Evolutionary conservation across 2,888 invertebrate species (phyloP), one percentile per base, ranked within the genome.

Genomic region (Hyles lineata): DNA sequence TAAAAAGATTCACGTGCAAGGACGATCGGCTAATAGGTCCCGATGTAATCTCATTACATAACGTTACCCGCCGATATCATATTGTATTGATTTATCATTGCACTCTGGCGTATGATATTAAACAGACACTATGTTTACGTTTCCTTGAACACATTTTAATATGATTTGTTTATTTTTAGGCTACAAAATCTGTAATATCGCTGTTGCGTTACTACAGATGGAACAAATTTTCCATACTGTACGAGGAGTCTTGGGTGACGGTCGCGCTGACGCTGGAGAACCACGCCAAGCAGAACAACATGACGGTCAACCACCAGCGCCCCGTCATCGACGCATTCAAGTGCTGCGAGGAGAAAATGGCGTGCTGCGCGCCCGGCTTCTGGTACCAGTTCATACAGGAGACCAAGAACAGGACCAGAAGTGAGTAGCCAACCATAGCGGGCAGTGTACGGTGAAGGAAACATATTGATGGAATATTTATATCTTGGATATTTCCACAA

Each of bases 171-270:
- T 77, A 59, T 75, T 92, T 93, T 69, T 90, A 98, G 97, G 98
- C 99, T 77, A 98, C 98, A 75, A 98, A 99, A 94, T 99, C 99
- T 69, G 97, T 99, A 82, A 96, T 99, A 89, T 97, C 99, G 0
- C 95, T 99, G 74, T 95, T 99, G 83, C 96, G 96, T 74, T 98
- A 99, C 93, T 99, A 98, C 94, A 96, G 97, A 83, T 99, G 99
- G 99, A 96, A 96, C 82, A 98, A 98, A 89, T 99, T 99, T 92
- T 97, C 98, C 29, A 97, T 99, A 76, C 95, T 98, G 69, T 97
- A 97, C 83, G 98, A 98, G 87, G 96, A 97, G 83, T 95, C 96
- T 6, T 98, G 97, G 97, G 95, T 96, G 81, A 97, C 97, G 2
- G 98, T 99, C 29, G 98, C 98, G 0, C 94, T 97, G 79, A 97